Evolutionary conservation across 2,888 invertebrate species (phyloP).

Genomic region (Drosophila fungiperda): DNA sequence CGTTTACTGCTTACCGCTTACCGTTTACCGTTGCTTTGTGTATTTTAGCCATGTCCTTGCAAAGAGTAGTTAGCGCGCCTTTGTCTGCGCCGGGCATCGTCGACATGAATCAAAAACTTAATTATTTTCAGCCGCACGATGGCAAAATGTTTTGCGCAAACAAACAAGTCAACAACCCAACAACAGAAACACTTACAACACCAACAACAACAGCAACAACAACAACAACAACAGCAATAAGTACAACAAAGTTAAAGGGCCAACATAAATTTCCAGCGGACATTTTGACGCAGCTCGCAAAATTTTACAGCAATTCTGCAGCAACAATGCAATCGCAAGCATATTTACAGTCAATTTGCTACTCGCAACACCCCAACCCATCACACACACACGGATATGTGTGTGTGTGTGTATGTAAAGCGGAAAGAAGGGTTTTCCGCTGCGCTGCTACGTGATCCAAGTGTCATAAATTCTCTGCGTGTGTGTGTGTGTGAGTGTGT

Average conservation of each 20-base stretch:
- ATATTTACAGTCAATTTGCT: conserved; percentile 79
- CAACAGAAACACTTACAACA: conserved; percentile 20
- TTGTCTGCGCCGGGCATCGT: conserved; percentile 60
- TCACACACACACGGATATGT: conserved; percentile 29
- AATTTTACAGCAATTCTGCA: conserved; percentile 56
- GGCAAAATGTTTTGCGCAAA: conserved; percentile 60
- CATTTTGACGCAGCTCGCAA: conserved; percentile 74
- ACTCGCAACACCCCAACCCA: neutral
- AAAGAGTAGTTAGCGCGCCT: conserved; percentile 63
- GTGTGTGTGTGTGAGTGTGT: neutral
- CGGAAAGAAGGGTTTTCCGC: conserved; percentile 10
- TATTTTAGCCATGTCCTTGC: conserved; percentile 56
- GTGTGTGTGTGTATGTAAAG: conserved; percentile 20
- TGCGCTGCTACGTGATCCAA: conserved; percentile 48
- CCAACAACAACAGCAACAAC: conserved; percentile 12
- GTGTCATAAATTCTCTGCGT: conserved; percentile 55
- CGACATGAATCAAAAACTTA: conserved; percentile 78
- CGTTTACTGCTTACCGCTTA: neutral
- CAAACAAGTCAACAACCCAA: conserved; percentile 45
- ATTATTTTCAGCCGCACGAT: conserved; percentile 70
- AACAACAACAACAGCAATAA: neutral
- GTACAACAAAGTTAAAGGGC: conserved; percentile 24
- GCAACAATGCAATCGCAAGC: conserved; percentile 65
- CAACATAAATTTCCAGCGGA: conserved; percentile 65
- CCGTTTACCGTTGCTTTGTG: conserved; percentile 34